phyloP scores from a whole-genome alignment of 2,797 vertebrate species.

The Thalassophryne amazonica region DNA sequence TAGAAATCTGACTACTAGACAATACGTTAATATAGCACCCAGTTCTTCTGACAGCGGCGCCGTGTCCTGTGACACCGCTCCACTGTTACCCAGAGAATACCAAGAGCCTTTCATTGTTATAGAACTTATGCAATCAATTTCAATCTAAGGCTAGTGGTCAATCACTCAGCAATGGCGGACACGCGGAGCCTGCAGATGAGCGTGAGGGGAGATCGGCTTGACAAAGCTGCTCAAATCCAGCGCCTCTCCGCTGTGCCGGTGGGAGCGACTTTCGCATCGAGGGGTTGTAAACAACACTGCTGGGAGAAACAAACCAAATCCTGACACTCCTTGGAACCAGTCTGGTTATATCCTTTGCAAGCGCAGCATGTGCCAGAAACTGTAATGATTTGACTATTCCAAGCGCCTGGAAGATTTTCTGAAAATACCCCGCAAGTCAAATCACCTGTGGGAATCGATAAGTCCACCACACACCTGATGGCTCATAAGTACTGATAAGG shows the following conservation, averaged over 20 bases:
- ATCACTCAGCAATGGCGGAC: conserved; percentile 54
- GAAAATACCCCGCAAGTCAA: conserved; percentile 55
- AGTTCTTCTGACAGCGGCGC: conserved; percentile 59
- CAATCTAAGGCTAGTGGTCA: conserved; percentile 67
- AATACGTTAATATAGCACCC: conserved; percentile 55
- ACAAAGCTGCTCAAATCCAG: conserved; percentile 39
- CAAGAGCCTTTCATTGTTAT: conserved; percentile 64
- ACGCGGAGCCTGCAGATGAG: conserved; percentile 52
- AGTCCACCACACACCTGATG: conserved; percentile 51
- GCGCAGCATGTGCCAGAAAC: conserved; percentile 48
- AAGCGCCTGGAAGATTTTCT: conserved; percentile 43
- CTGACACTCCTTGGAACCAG: conserved; percentile 48
- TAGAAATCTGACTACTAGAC: conserved; percentile 52
- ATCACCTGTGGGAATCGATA: conserved; percentile 59
- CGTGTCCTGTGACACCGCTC: conserved; percentile 43
- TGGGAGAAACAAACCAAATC: conserved; percentile 58
- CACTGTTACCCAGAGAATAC: conserved; percentile 36
- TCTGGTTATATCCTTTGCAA: conserved; percentile 47
- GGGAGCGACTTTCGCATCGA: conserved; percentile 24
- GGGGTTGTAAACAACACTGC: conserved; percentile 55
- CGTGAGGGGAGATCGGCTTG: conserved; percentile 24
- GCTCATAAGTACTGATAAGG: conserved; percentile 54
- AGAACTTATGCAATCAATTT: conserved; percentile 70
- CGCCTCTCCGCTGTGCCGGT: conserved; percentile 23
- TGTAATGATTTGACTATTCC: conserved; percentile 57